These are phyloP conservation scores for Triplophysa dalaica DNA, from an alignment of 2,113 vertebrate species.

Conservation along the genomic window DNA sequence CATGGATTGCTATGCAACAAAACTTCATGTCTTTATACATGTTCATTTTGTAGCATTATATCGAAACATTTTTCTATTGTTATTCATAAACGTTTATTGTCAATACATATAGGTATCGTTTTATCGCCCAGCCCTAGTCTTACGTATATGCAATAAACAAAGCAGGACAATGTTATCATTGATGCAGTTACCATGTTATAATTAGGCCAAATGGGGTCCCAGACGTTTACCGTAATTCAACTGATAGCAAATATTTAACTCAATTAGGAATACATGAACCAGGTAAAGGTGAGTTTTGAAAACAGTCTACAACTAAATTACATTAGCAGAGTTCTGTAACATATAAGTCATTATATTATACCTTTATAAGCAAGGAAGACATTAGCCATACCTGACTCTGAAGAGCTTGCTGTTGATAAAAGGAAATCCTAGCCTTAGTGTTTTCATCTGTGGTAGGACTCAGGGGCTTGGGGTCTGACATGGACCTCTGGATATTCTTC, in stretches of 20 bases:
- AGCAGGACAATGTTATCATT: not conserved
- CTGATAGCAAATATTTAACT: not conserved
- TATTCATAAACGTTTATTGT: too few relatives aligned
- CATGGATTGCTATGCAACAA: too few relatives aligned
- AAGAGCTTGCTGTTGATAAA: slow-evolving; percentile 91
- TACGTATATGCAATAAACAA: not conserved
- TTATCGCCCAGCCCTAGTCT: not conserved
- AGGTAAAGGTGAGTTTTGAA: not conserved
- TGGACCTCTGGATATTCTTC: slow-evolving; percentile 94
- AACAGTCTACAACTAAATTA: not conserved
- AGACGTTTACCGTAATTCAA: not conserved
- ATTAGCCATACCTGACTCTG: slow-evolving; percentile 86
- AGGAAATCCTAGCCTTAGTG: slow-evolving; percentile 87
- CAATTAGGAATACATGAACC: not conserved
- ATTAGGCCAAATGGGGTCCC: not conserved
- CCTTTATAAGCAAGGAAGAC: not conserved
- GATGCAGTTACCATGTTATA: not conserved
- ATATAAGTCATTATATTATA: too few relatives aligned
- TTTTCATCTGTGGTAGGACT: slow-evolving; percentile 95
- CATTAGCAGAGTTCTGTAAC: not conserved
- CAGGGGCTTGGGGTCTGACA: slow-evolving; percentile 96
- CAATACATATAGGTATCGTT: too few relatives aligned
- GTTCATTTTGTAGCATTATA: too few relatives aligned
- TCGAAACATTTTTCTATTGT: too few relatives aligned
- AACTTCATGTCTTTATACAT: too few relatives aligned